Evolutionary conservation across 2,888 invertebrate genomes (phyloP).

Genomic region (Melikaiella ostensackeni): DNA sequence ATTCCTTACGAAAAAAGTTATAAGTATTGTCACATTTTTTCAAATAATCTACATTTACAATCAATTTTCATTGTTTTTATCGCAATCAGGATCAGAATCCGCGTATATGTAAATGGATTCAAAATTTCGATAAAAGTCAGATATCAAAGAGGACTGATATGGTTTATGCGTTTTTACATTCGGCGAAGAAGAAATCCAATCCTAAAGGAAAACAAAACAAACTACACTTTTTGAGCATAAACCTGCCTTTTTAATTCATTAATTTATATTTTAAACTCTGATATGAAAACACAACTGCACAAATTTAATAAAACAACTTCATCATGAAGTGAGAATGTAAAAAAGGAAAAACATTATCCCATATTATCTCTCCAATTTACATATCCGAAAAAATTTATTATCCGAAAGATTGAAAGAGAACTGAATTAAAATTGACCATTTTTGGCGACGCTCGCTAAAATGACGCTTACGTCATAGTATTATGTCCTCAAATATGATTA

Average conservation of each 20-base stretch:
- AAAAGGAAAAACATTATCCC: background rate
- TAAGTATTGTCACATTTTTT: background rate
- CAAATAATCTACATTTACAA: background rate
- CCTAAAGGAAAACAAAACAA: background rate
- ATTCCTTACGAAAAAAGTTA: too few relatives aligned
- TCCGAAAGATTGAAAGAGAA: background rate
- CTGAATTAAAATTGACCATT: constrained; percentile 13
- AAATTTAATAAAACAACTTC: background rate
- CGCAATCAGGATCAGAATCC: background rate
- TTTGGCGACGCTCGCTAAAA: constrained; percentile 3
- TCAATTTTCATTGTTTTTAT: background rate
- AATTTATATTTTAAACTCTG: background rate
- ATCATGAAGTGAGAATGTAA: background rate
- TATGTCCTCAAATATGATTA: constrained; percentile 25
- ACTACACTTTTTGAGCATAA: too few relatives aligned
- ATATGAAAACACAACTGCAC: background rate
- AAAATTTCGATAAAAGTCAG: background rate
- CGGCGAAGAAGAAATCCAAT: background rate
- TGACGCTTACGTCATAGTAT: constrained; percentile 20
- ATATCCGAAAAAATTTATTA: background rate
- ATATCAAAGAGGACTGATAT: background rate
- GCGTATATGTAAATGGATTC: too few relatives aligned
- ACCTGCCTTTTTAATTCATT: background rate
- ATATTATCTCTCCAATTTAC: background rate
- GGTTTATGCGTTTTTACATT: background rate